Conservation (phyloP, 2,797 vertebrate species). For the Semaprochilodus insignis region DNA sequence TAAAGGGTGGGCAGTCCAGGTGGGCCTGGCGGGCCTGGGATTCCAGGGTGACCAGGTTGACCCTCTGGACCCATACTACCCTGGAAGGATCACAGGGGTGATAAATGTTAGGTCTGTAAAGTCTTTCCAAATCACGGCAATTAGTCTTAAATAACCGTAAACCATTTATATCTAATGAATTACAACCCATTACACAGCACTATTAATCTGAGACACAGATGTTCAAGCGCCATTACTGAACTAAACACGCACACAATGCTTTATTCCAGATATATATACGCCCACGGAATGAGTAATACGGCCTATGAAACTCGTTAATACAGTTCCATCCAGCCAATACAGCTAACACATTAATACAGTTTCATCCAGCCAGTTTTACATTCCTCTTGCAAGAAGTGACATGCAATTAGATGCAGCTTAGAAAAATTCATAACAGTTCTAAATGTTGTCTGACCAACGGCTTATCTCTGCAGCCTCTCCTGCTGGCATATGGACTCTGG, state of each 20-base stretch:
- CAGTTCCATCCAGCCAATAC: background rate
- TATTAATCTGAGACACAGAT: conserved; percentile 10
- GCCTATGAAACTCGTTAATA: background rate
- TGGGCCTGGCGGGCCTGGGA: conserved; percentile 78
- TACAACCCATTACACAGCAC: background rate
- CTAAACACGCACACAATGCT: background rate
- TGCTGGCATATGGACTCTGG: conserved; percentile 12
- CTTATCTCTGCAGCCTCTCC: conserved; percentile 16
- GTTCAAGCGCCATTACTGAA: background rate
- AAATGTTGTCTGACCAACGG: background rate
- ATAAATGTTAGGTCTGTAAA: background rate
- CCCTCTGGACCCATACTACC: conserved; percentile 80
- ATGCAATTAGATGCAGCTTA: background rate
- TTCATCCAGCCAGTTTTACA: background rate
- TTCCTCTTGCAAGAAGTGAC: background rate
- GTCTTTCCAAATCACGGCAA: background rate
- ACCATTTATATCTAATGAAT: background rate
- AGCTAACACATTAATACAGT: background rate
- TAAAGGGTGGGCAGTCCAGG: conserved; percentile 83
- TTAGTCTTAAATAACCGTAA: background rate
- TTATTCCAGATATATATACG: background rate
- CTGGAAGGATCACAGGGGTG: conserved; percentile 63
- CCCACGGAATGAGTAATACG: background rate
- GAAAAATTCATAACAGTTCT: background rate
- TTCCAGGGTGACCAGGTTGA: conserved; percentile 72